Conservation (phyloP, 2,888 invertebrate species). For the Anoncus sp. region DNA sequence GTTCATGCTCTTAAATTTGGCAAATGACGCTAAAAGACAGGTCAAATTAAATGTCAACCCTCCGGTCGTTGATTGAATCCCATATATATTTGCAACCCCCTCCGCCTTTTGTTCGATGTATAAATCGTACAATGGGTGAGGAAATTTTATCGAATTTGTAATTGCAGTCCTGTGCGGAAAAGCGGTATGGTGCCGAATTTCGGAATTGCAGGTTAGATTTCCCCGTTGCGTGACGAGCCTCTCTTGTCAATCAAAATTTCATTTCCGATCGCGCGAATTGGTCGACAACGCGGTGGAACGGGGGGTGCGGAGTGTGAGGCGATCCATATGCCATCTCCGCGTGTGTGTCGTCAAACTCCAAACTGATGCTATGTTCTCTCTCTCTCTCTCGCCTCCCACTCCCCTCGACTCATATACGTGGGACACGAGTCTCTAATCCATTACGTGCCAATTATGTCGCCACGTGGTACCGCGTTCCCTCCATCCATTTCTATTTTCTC, state of each 20-base stretch:
- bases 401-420: slow-evolving; percentile 54
- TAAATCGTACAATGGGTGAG: neutral
- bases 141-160: slow-evolving; percentile 54
- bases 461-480: slow-evolving; percentile 65
- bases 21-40: neutral
- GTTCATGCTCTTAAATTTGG: neutral
- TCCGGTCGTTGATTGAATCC: too few relatives aligned
- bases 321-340: slow-evolving; percentile 33
- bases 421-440: slow-evolving; percentile 68
- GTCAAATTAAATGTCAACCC: neutral
- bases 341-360: slow-evolving; percentile 38
- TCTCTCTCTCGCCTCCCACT: slow-evolving; percentile 39
- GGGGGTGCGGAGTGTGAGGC: neutral
- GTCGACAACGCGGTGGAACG: slow-evolving; percentile 25
- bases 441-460: slow-evolving; percentile 71
- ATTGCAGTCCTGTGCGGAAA: slow-evolving; percentile 36
- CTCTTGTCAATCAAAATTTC: slow-evolving; percentile 79
- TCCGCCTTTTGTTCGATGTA: neutral
- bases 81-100: too few relatives aligned
- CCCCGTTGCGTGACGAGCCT: slow-evolving; percentile 76
- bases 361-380: slow-evolving; percentile 31
- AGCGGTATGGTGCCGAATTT: slow-evolving; percentile 52
- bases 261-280: slow-evolving; percentile 79
- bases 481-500: slow-evolving; percentile 46
- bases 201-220: slow-evolving; percentile 80